phyloP scores from a whole-genome alignment of 2,888 invertebrate species.

The Synergus laeviventris region DNA sequence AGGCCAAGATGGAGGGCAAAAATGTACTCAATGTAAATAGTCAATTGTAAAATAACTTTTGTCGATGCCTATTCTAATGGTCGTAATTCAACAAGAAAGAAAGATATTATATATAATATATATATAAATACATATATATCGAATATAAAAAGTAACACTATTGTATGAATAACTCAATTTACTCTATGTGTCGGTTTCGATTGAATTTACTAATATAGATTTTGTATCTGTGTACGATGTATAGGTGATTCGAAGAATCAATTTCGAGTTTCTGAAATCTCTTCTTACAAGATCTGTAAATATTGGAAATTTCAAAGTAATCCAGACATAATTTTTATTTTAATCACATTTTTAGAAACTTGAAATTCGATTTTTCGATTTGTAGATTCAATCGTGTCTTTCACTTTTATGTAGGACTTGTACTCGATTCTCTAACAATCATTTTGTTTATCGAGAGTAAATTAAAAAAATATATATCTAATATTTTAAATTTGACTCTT shows the following conservation, averaged over 20 bases:
- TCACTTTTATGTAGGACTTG: slow-evolving; percentile 63
- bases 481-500: background rate
- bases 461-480: background rate
- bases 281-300: slow-evolving; percentile 1
- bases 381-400: slow-evolving; percentile 67
- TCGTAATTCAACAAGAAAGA: slow-evolving; percentile 48
- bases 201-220: slow-evolving; percentile 64
- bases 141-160: slow-evolving; percentile 35
- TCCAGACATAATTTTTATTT: slow-evolving; percentile 1
- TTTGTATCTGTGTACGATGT: slow-evolving; percentile 69
- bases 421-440: slow-evolving; percentile 48
- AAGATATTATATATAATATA: slow-evolving; percentile 58
- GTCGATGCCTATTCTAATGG: slow-evolving; percentile 60
- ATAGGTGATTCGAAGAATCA: slow-evolving; percentile 48
- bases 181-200: slow-evolving; percentile 69
- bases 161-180: slow-evolving; percentile 61
- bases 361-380: slow-evolving; percentile 16
- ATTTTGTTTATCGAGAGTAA: background rate
- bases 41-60: slow-evolving; percentile 55
- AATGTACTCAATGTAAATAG: slow-evolving; percentile 61
- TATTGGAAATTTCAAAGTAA: background rate
- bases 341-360: slow-evolving; percentile 40
- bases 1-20: slow-evolving; percentile 2
- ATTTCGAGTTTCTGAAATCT: slow-evolving; percentile 46
- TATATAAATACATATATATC: slow-evolving; percentile 56